Evolutionary conservation across 1,140 invertebrate genomes (phyloP).

Genomic region (Diabrotica undecimpunctata): DNA sequence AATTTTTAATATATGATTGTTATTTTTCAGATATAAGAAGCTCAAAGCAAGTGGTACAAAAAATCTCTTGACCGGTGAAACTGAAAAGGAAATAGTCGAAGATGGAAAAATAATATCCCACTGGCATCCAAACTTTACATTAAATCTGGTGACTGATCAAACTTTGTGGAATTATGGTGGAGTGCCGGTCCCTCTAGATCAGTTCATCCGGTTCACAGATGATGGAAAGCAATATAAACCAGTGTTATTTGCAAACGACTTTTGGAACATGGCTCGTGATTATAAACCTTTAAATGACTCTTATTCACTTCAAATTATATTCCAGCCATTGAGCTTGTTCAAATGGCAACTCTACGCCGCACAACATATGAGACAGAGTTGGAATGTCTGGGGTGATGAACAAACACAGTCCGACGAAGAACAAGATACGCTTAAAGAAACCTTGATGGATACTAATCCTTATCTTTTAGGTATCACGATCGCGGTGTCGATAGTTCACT

Average conservation of each 20-base stretch:
- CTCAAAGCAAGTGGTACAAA: constrained; percentile 83
- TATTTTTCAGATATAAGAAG: constrained; percentile 76
- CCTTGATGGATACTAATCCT: constrained; percentile 94
- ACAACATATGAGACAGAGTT: constrained; percentile 88
- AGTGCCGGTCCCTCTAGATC: constrained; percentile 87
- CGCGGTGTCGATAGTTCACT: constrained; percentile 91
- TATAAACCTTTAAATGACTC: constrained; percentile 93
- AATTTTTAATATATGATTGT: not conserved
- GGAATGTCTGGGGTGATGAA: constrained; percentile 67
- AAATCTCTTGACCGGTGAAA: constrained; percentile 93
- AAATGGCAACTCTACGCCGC: constrained; percentile 98
- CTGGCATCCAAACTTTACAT: constrained; percentile 98
- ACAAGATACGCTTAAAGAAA: constrained; percentile 96
- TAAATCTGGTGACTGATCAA: constrained; percentile 93
- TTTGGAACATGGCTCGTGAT: constrained; percentile 97
- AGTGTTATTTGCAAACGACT: constrained; percentile 94
- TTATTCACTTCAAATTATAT: constrained; percentile 76
- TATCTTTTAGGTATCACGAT: constrained; percentile 91
- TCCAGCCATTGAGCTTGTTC: constrained; percentile 89
- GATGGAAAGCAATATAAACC: constrained; percentile 85
- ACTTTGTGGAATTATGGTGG: constrained; percentile 87
- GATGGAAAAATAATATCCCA: constrained; percentile 80
- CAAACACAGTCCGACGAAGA: constrained; percentile 80
- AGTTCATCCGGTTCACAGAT: constrained; percentile 87
- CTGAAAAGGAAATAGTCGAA: constrained; percentile 74